A percentile compares a stretch with the other conserved stretches of the same genome.
Conservation (phyloP, 2,113 vertebrate species). For the Saguinus midas region DNA sequence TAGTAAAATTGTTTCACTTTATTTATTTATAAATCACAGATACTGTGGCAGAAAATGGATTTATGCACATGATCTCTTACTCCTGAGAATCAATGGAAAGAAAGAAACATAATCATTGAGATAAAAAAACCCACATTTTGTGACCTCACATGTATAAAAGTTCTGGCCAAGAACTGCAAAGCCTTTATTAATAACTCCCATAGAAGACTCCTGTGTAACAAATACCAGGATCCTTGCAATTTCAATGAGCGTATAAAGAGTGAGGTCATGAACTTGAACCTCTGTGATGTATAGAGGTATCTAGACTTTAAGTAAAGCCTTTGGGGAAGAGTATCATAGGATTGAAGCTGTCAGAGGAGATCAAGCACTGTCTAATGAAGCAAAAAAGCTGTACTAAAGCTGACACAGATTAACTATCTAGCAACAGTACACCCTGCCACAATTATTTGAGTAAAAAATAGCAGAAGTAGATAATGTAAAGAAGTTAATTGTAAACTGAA, state of each 20-base stretch:
- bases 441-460: slow-evolving; percentile 9
- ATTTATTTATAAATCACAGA: slow-evolving; percentile 1
- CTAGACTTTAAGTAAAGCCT: slow-evolving; percentile 28
- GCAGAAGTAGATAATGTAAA: neutral
- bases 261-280: slow-evolving; percentile 51
- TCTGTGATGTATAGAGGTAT: slow-evolving; percentile 51
- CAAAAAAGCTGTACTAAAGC: slow-evolving; percentile 4
- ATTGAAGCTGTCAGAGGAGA: slow-evolving; percentile 66
- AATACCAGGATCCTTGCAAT: slow-evolving; percentile 32
- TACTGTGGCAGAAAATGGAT: neutral
- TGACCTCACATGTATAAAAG: slow-evolving; percentile 11
- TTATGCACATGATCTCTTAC: neutral
- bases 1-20: neutral
- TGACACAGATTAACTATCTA: slow-evolving; percentile 26
- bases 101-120: neutral
- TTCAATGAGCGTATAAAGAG: slow-evolving; percentile 46
- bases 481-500: slow-evolving; percentile 23
- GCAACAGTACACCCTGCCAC: neutral
- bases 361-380: slow-evolving; percentile 52
- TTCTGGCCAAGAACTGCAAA: slow-evolving; percentile 8
- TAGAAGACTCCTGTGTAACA: neutral
- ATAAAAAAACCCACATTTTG: slow-evolving; percentile 11
- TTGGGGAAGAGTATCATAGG: slow-evolving; percentile 57
- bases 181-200: slow-evolving; percentile 23
- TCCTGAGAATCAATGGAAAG: neutral